These are phyloP conservation scores for Drosophila murphyi DNA, from an alignment of 1,140 invertebrate species.

Conservation along the genomic window DNA sequence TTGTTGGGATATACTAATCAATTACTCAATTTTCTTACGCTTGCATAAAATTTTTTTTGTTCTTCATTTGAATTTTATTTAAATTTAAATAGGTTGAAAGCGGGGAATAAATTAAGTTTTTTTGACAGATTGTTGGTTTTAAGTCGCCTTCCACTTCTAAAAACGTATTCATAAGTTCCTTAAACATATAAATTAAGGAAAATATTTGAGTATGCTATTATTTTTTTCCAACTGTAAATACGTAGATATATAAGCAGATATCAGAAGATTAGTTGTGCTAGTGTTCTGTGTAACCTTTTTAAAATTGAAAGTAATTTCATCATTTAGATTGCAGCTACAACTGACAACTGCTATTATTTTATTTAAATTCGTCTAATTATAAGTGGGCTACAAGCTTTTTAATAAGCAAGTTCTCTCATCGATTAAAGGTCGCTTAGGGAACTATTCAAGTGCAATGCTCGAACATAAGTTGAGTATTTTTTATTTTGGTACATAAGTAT, in stretches of 20 bases:
- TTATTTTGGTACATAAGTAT: background rate
- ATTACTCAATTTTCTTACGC: no score
- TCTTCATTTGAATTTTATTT: no score
- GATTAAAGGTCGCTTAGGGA: slow-evolving; percentile 56
- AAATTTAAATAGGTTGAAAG: no score
- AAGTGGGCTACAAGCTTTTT: slow-evolving; percentile 62
- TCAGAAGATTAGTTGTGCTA: slow-evolving; percentile 24
- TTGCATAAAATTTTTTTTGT: no score
- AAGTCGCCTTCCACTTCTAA: no score
- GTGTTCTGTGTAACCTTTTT: slow-evolving; percentile 6
- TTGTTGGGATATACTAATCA: no score
- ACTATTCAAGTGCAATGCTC: slow-evolving; percentile 63
- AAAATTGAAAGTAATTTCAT: slow-evolving; percentile 4
- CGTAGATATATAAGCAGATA: slow-evolving; percentile 47
- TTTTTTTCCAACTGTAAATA: no score
- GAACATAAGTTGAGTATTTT: slow-evolving; percentile 43
- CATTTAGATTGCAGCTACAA: slow-evolving; percentile 24
- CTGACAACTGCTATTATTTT: slow-evolving; percentile 37
- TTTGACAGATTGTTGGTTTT: no score
- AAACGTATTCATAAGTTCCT: no score
- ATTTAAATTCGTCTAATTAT: slow-evolving; percentile 79
- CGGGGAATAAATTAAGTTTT: no score
- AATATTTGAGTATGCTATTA: no score
- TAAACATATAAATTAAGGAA: no score
- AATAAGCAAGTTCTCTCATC: slow-evolving; percentile 53